phyloP scores from a whole-genome alignment of 2,113 vertebrate species.

The Bubo bubo region DNA sequence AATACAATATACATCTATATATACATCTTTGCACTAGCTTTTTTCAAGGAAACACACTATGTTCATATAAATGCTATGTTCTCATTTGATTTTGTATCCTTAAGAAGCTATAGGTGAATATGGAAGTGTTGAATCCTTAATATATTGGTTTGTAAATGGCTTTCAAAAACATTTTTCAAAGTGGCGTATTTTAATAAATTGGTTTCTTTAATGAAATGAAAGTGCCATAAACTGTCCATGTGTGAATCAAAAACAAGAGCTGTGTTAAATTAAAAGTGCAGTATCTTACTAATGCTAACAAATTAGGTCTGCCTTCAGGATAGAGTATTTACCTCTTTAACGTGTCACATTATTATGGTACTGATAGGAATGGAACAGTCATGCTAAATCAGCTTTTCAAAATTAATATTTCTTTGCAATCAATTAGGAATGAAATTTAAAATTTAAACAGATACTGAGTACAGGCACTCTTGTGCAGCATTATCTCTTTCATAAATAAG shows the following conservation, averaged over 20 bases:
- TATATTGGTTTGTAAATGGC: conserved; percentile 29
- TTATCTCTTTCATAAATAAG: conserved; percentile 59
- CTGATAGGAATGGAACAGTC: conserved; percentile 30
- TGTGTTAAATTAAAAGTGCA: conserved; percentile 74
- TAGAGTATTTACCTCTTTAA: conserved; percentile 50
- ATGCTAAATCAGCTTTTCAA: conserved; percentile 69
- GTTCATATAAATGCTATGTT: conserved; percentile 45
- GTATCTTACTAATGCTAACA: conserved; percentile 74
- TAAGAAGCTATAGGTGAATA: conserved; percentile 25
- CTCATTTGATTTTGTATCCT: conserved; percentile 32
- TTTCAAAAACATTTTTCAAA: conserved; percentile 49
- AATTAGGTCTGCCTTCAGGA: conserved; percentile 71
- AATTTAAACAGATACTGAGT: conserved; percentile 42
- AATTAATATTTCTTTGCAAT: conserved; percentile 65
- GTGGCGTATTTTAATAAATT: conserved; percentile 58
- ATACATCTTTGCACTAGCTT: conserved; percentile 31
- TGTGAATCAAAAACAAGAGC: conserved; percentile 68
- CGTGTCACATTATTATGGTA: conserved; percentile 59
- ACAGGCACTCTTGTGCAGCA: background rate
- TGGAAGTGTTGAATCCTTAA: background rate
- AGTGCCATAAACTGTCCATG: conserved; percentile 68
- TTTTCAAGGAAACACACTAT: conserved; percentile 53
- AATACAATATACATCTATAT: background rate
- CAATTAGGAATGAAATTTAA: conserved; percentile 58
- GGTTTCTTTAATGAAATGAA: conserved; percentile 73